A percentile compares a stretch with the other conserved stretches of the same genome.
These are phyloP conservation scores for Lepetodrilus schrolli DNA, from an alignment of 2,888 invertebrate genomes.

Conservation along the genomic window DNA sequence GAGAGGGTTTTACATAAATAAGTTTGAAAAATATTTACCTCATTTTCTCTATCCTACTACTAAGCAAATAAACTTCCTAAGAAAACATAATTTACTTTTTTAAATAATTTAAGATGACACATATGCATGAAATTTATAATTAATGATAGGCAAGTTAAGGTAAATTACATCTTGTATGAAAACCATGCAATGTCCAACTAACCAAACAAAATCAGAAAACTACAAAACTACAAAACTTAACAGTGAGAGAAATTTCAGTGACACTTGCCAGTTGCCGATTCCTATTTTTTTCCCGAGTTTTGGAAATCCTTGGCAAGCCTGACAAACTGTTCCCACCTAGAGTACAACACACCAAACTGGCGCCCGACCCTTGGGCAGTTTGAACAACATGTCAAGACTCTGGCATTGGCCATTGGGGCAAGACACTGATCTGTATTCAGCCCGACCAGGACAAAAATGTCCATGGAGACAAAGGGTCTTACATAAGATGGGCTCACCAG, in stretches of 20 bases:
- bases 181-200: too few relatives aligned
- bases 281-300: not conserved
- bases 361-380: not conserved
- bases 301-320: not conserved
- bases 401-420: not conserved
- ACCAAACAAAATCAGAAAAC: too few relatives aligned
- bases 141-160: too few relatives aligned
- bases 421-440: constrained; percentile 8
- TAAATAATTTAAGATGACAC: too few relatives aligned
- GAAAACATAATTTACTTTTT: too few relatives aligned
- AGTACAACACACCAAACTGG: not conserved
- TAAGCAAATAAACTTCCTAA: too few relatives aligned
- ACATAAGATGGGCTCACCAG: not conserved
- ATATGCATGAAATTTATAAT: too few relatives aligned
- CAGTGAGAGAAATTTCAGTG: not conserved
- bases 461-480: constrained; percentile 5
- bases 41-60: too few relatives aligned
- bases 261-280: not conserved
- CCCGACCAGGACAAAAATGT: not conserved
- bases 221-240: too few relatives aligned
- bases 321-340: constrained; percentile 10
- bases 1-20: too few relatives aligned
- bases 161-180: too few relatives aligned
- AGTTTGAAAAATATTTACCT: too few relatives aligned
- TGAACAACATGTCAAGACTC: not conserved